Evolutionary conservation across 2,113 vertebrate species (phyloP).

Genomic region (Plectropomus leopardus): DNA sequence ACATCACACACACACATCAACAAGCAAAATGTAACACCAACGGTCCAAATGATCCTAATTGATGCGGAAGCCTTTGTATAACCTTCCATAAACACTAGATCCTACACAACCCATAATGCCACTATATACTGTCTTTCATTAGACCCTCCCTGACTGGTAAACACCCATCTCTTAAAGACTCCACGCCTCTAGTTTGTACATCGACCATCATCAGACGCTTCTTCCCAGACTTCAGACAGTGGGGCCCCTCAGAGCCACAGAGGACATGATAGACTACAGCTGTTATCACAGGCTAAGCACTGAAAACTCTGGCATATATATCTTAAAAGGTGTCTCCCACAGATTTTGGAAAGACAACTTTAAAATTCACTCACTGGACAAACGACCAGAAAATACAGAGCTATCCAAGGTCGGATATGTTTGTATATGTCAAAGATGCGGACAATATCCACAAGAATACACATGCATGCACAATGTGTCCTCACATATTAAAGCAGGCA

Average conservation of each 20-base stretch:
- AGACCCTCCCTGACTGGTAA: constrained; percentile 3
- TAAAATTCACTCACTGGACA: too few species aligned
- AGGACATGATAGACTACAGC: neutral
- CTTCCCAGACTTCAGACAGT: neutral
- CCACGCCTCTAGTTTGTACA: neutral
- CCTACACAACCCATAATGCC: neutral
- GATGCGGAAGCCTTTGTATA: neutral
- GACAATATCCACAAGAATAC: too few species aligned
- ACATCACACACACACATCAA: neutral
- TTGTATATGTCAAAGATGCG: too few species aligned
- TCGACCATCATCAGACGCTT: neutral
- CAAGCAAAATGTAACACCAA: neutral
- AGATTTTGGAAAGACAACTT: too few species aligned
- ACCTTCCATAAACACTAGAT: neutral
- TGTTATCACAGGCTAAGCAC: neutral
- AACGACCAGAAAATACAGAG: too few species aligned
- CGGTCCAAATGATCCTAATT: neutral
- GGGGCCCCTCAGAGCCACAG: neutral
- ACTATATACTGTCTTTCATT: neutral
- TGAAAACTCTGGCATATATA: too few species aligned
- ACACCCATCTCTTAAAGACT: neutral
- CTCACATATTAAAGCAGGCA: too few species aligned
- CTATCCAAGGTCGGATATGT: too few species aligned
- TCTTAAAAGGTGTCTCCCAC: too few species aligned
- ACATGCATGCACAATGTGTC: too few species aligned